Percentiles rank a stretch among this genome's conserved stretches.
Evolutionary conservation across 2,797 vertebrate genomes (phyloP).

Genomic region (Sebastolobus altivelis): DNA sequence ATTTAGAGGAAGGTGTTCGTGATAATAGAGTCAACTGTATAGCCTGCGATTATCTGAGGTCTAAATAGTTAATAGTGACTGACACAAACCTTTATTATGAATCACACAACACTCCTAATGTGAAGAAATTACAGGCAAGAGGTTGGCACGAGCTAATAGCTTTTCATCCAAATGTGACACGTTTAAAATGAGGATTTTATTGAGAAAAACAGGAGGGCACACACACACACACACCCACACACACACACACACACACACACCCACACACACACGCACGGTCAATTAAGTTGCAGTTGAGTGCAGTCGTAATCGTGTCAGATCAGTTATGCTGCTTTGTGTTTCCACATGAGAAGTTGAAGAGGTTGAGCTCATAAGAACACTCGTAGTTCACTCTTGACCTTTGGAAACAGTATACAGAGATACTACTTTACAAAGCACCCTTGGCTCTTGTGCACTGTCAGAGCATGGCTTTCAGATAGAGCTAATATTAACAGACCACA

Average conservation of each 20-base stretch:
- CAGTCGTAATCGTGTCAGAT: not conserved
- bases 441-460: not conserved
- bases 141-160: not conserved
- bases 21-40: constrained; percentile 19
- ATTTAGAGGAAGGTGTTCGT: constrained; percentile 33
- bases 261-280: not conserved
- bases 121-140: constrained; percentile 10
- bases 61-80: constrained; percentile 13
- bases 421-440: not conserved
- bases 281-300: not conserved
- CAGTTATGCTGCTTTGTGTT: not conserved
- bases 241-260: too few relatives aligned
- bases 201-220: not conserved
- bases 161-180: constrained; percentile 11
- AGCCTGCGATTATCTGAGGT: constrained; percentile 14
- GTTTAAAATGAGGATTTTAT: not conserved
- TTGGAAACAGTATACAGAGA: too few relatives aligned
- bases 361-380: not conserved
- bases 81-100: constrained; percentile 6
- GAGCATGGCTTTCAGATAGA: too few relatives aligned
- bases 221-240: too few relatives aligned
- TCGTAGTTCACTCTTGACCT: too few relatives aligned
- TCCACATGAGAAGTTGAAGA: not conserved
- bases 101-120: not conserved
- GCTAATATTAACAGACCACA: too few relatives aligned